Evolutionary conservation across 2,888 invertebrate genomes (phyloP).

Genomic region (Camponotus fellah): DNA sequence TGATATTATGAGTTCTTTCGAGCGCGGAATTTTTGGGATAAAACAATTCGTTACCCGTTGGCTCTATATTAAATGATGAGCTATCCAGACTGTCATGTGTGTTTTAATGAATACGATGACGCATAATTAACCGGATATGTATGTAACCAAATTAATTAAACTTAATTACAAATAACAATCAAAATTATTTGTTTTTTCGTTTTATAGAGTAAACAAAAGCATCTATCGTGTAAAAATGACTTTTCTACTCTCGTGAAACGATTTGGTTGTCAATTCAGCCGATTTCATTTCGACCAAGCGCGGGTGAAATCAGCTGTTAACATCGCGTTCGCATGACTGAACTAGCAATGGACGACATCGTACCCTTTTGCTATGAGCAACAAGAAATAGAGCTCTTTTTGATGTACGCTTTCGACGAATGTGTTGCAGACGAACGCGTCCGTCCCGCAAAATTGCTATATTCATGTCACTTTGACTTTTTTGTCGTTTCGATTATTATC

Average conservation of each 20-base stretch:
- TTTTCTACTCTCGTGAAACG: neutral
- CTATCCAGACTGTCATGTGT: slow-evolving; percentile 32
- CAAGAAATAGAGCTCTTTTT: slow-evolving; percentile 57
- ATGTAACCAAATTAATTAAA: slow-evolving; percentile 45
- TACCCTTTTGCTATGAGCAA: slow-evolving; percentile 57
- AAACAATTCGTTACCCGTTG: slow-evolving; percentile 45
- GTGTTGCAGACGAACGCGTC: slow-evolving; percentile 21
- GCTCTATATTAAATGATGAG: slow-evolving; percentile 24
- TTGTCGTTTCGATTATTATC: neutral
- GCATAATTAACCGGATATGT: neutral
- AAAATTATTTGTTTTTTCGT: slow-evolving; percentile 22
- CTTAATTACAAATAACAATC: neutral
- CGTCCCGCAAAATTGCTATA: neutral
- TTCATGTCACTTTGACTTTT: neutral
- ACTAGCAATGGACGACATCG: slow-evolving; percentile 59
- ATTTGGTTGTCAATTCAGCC: slow-evolving; percentile 56
- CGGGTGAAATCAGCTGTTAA: slow-evolving; percentile 67
- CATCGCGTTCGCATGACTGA: slow-evolving; percentile 70
- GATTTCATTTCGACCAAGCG: slow-evolving; percentile 68
- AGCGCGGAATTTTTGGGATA: slow-evolving; percentile 29
- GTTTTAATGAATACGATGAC: neutral
- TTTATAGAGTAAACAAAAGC: slow-evolving; percentile 3
- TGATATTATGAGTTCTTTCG: slow-evolving; percentile 38
- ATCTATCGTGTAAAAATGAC: neutral
- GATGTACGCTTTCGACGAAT: slow-evolving; percentile 47